Conservation (phyloP, 2,888 invertebrate species). For the Ormyrus nitidulus region DNA sequence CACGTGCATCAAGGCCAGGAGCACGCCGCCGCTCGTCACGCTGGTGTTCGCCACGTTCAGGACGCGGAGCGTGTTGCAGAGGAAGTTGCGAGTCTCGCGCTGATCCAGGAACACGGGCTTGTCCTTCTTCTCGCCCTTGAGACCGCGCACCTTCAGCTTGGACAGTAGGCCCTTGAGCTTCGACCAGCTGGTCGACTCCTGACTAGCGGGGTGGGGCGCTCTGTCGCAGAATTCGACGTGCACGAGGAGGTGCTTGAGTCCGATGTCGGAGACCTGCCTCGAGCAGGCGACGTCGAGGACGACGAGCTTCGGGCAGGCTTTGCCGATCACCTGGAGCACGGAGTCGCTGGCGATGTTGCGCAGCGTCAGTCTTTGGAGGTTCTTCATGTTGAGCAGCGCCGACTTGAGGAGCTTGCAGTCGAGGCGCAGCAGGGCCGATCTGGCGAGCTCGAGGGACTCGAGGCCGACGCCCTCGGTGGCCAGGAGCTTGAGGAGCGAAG, state of each 20-base stretch:
- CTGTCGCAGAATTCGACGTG: constrained; percentile 73
- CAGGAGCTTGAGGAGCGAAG: constrained; percentile 72
- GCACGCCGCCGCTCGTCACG: constrained; percentile 72
- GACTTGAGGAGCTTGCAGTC: constrained; percentile 72
- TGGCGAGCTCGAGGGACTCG: constrained; percentile 71
- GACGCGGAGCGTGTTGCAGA: constrained; percentile 72
- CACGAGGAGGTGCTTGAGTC: constrained; percentile 72
- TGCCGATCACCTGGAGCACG: constrained; percentile 73
- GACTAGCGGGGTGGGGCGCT: constrained; percentile 51
- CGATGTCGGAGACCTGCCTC: constrained; percentile 74
- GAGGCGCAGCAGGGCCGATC: constrained; percentile 72
- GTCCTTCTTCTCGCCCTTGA: constrained; percentile 63
- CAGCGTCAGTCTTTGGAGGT: constrained; percentile 71
- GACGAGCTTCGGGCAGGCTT: constrained; percentile 72
- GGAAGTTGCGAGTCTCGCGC: constrained; percentile 70
- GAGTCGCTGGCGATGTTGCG: constrained; percentile 74
- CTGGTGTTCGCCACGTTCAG: constrained; percentile 74
- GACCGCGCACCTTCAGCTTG: constrained; percentile 61
- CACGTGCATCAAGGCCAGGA: constrained; percentile 72
- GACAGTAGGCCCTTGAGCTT: constrained; percentile 66
- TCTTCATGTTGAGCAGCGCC: constrained; percentile 71
- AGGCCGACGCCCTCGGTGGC: constrained; percentile 72
- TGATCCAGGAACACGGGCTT: constrained; percentile 70
- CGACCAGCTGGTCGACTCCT: constrained; percentile 69
- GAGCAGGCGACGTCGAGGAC: constrained; percentile 74